Evolutionary conservation across 1,140 invertebrate species (phyloP), one percentile per base, ranked within the genome.

Genomic region (Cydia strobilella): DNA sequence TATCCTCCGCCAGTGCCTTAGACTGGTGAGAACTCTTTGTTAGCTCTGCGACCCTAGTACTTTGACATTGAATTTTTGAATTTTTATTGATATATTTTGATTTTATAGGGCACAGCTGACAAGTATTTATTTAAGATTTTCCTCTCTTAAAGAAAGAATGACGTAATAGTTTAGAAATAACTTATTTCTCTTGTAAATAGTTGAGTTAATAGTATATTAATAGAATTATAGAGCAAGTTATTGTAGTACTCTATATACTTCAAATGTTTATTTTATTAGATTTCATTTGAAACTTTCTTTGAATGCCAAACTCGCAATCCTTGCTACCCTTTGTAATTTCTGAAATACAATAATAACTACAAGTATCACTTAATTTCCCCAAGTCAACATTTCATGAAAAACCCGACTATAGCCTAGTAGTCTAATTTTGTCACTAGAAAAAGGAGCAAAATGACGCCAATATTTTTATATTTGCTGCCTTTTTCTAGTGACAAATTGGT

Each of bases 1-100:
- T 54, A 99, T 99, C 79, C 92, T 99, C 13, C 93, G 99, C 76
- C 99, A 99, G 93, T 99, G 98, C 92, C 94, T 99, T 35, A 94
- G 99, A 93, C 93, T 99, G 95, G 98, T 98, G 94, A 94, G 95
- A 94, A 90, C 20, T 20, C 25, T 15, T 20, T 5, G 20, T 35
- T n/a, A 62, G 23, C 51, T 23, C 20, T 39, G 72, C 18, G 5
- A 74, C 27, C 27, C 35, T 69, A 69, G 31, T 69, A 69, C 6
- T 35, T 69, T 10, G 31, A 10, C n/a, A 18, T 7, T 23, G 20
- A 23, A 9, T 18, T 20, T 9, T 23, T 20, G 51, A 59, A 20
- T 20, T 59, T 59, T 12, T 59, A 59, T 23, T 59, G 9, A 59
- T 20, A 59, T 45, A n/a, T 59, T 23, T 59, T 23, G 1, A 59